phyloP scores from a whole-genome alignment of 2,888 invertebrate genomes.

The Drosophila meridionalis region DNA sequence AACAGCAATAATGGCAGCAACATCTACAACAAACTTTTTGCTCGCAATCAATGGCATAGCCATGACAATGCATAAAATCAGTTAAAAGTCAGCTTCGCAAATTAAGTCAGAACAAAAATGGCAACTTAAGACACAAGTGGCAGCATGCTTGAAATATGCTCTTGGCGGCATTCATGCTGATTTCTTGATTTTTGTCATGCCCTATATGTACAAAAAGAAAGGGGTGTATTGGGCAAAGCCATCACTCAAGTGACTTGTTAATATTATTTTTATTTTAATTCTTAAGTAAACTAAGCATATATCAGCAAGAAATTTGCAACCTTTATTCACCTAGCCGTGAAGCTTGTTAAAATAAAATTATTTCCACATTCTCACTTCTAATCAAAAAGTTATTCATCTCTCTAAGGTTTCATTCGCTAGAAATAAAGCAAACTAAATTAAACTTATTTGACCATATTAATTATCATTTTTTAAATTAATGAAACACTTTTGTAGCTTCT shows the following conservation, averaged over 20 bases:
- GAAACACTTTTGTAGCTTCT: background rate
- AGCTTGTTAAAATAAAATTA: too few relatives aligned
- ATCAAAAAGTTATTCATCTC: background rate
- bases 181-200: slow-evolving; percentile 7
- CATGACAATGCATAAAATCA: slow-evolving; percentile 56
- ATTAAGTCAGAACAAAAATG: slow-evolving; percentile 22
- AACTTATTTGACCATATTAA: background rate
- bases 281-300: too few relatives aligned
- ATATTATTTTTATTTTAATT: background rate
- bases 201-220: background rate
- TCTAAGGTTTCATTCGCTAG: background rate
- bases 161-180: slow-evolving; percentile 38
- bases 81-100: slow-evolving; percentile 30
- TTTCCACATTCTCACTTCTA: background rate
- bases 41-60: slow-evolving; percentile 15
- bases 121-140: slow-evolving; percentile 29
- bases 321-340: too few relatives aligned
- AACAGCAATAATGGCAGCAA: background rate
- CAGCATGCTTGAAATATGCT: slow-evolving; percentile 57
- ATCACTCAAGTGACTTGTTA: background rate
- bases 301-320: too few relatives aligned
- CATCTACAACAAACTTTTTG: slow-evolving; percentile 5
- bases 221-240: background rate
- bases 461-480: background rate
- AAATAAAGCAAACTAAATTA: background rate